phyloP scores from a whole-genome alignment of 2,797 vertebrate species.

The Myotis pilosus region DNA sequence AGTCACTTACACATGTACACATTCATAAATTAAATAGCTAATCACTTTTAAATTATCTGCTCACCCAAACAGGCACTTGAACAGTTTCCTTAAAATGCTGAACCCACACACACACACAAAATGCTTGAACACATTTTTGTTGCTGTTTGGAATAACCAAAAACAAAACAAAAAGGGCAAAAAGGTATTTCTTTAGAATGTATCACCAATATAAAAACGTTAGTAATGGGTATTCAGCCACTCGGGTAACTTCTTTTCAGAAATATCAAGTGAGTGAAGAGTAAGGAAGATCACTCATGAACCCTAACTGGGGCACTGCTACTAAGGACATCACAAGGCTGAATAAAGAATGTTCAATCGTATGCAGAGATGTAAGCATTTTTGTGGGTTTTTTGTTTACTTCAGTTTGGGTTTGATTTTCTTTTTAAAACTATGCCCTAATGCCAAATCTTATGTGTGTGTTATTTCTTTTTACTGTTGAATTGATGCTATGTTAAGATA shows the following conservation, averaged over 20 bases:
- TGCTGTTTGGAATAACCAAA: constrained; percentile 34
- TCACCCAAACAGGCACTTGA: constrained; percentile 16
- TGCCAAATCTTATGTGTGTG: constrained; percentile 60
- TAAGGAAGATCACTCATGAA: constrained; percentile 6
- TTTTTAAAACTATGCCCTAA: constrained; percentile 60
- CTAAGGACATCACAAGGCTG: background rate
- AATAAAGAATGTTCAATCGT: constrained; percentile 24
- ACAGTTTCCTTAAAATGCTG: background rate
- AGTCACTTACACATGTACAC: background rate
- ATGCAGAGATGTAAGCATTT: background rate
- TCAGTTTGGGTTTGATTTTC: constrained; percentile 61
- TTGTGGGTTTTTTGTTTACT: constrained; percentile 54
- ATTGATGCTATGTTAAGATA: constrained; percentile 77
- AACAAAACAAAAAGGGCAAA: background rate
- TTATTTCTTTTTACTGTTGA: constrained; percentile 68
- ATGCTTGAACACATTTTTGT: background rate
- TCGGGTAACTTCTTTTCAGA: constrained; percentile 30
- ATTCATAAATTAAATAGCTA: constrained; percentile 13
- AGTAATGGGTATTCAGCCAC: background rate
- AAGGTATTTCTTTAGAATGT: constrained; percentile 4
- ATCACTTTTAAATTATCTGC: constrained; percentile 41
- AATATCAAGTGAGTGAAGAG: constrained; percentile 18
- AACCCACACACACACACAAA: too few relatives aligned
- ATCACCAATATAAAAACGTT: constrained; percentile 32
- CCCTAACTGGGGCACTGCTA: background rate